Evolutionary conservation across 2,797 vertebrate genomes (phyloP).

Genomic region (Gymnopithys bicolor): DNA sequence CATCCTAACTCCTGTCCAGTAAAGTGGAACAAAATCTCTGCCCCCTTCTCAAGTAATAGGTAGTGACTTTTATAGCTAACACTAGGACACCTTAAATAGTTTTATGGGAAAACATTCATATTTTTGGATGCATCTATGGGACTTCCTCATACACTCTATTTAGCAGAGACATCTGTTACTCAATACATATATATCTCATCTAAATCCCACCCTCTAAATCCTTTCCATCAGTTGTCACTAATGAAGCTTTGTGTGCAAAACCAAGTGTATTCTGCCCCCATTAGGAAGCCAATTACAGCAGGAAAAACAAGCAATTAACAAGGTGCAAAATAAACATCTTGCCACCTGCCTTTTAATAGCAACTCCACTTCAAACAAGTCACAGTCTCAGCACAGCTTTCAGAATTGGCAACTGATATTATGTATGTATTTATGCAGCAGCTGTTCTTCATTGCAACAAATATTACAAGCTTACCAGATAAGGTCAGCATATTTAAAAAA

Average conservation of each 20-base stretch:
- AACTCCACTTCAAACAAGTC: slow-evolving; percentile 59
- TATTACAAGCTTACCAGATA: slow-evolving; percentile 69
- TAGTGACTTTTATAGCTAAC: neutral
- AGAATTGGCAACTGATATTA: slow-evolving; percentile 63
- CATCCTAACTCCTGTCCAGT: neutral
- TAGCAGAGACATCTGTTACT: slow-evolving; percentile 50
- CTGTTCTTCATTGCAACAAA: slow-evolving; percentile 68
- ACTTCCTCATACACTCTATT: slow-evolving; percentile 2
- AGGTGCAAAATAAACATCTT: slow-evolving; percentile 73
- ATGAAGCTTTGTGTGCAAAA: slow-evolving; percentile 54
- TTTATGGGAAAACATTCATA: neutral
- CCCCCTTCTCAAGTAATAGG: neutral
- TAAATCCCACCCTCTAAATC: slow-evolving; percentile 46
- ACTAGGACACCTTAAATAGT: neutral
- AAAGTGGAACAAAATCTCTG: neutral
- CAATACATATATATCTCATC: neutral
- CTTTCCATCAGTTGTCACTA: slow-evolving; percentile 37
- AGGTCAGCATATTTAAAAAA: slow-evolving; percentile 62
- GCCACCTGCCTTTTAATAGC: slow-evolving; percentile 69
- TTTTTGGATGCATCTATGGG: neutral
- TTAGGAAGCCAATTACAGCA: slow-evolving; percentile 64
- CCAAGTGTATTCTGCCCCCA: slow-evolving; percentile 54
- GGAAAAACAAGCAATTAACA: slow-evolving; percentile 74
- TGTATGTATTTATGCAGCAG: slow-evolving; percentile 70
- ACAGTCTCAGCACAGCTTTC: slow-evolving; percentile 49